A percentile compares a stretch with the other conserved stretches of the same genome.
Conservation (phyloP, 2,113 vertebrate species). For the Lasiurus cinereus region DNA sequence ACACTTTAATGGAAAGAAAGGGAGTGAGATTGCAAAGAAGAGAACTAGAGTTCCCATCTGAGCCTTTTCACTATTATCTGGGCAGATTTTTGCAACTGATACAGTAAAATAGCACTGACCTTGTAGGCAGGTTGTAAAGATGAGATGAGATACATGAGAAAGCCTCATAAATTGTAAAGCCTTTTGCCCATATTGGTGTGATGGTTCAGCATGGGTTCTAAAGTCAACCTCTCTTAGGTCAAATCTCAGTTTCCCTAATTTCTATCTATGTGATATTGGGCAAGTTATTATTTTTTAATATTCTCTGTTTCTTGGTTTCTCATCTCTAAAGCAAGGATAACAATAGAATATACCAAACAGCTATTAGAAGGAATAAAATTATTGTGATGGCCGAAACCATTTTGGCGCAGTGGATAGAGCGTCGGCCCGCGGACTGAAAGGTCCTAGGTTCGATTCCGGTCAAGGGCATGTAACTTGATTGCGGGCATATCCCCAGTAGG, state of each 20-base stretch:
- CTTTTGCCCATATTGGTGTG: neutral
- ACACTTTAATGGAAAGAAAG: neutral
- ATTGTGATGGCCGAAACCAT: neutral
- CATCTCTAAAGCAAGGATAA: neutral
- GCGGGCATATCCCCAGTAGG: no score
- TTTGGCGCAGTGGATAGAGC: no score
- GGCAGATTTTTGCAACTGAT: neutral
- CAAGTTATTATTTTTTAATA: neutral
- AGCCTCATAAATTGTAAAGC: neutral
- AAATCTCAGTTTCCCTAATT: neutral
- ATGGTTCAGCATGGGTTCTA: neutral
- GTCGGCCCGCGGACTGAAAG: no score
- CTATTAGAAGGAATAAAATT: neutral
- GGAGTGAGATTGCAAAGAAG: neutral
- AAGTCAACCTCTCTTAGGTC: neutral
- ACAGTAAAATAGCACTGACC: neutral
- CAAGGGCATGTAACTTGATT: no score
- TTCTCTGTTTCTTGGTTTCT: neutral
- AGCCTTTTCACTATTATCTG: neutral
- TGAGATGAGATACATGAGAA: neutral
- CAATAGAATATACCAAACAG: neutral
- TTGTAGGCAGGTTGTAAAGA: neutral
- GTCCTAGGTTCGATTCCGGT: no score
- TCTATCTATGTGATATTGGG: neutral
- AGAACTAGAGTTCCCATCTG: neutral